phyloP scores from a whole-genome alignment of 2,888 invertebrate genomes.

The Rugalucina vietnamica region DNA sequence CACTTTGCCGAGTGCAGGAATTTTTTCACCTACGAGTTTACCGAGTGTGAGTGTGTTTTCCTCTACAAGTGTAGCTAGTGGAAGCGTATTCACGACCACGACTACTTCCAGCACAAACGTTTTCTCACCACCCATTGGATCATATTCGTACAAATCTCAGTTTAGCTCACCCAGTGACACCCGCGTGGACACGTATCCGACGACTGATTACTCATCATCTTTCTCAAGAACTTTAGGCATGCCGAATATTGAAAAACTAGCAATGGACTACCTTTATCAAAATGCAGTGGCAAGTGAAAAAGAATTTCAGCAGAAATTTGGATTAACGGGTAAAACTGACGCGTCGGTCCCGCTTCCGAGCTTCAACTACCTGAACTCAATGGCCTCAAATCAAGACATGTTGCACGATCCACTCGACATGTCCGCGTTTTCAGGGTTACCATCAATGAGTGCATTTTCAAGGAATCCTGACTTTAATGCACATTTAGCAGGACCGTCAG shows the following conservation, averaged over 20 bases:
- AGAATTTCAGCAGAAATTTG: constrained; percentile 8
- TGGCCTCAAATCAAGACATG: background rate
- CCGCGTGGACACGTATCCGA: background rate
- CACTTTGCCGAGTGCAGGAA: background rate
- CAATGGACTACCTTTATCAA: constrained; percentile 2
- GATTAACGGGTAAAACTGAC: background rate
- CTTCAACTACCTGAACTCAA: background rate
- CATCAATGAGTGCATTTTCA: background rate
- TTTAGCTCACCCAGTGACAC: background rate
- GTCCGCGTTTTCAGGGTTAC: constrained; percentile 1
- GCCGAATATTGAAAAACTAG: constrained; percentile 7
- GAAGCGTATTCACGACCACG: background rate
- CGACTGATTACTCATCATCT: background rate
- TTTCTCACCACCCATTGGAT: background rate
- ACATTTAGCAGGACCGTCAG: background rate
- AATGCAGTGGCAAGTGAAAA: background rate
- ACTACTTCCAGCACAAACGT: too few species aligned
- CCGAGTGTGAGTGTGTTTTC: background rate
- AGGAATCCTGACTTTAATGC: background rate
- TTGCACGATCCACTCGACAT: background rate
- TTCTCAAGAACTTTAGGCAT: background rate
- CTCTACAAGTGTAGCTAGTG: background rate
- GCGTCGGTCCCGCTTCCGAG: background rate
- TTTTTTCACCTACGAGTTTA: background rate
- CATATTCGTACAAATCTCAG: background rate